Evolutionary conservation across 2,888 invertebrate species (phyloP), one percentile per base, ranked within the genome.

Genomic region (Apamea sordens): DNA sequence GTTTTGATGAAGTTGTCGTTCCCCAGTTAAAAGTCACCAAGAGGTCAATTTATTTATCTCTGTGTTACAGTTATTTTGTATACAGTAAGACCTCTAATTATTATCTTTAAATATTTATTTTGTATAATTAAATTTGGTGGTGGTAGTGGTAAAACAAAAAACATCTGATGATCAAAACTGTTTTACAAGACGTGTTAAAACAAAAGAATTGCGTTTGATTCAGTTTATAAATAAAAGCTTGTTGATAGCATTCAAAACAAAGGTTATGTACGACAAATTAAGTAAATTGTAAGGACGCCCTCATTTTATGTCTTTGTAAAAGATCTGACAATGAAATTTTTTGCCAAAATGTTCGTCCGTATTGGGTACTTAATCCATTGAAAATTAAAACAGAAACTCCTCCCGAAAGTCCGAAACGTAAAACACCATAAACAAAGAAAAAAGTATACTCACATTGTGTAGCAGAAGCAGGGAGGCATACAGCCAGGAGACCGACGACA

Each of bases 381-480:
- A 68, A 76, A 74, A 63, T 56, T 67, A 13, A 24, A 80, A 73
- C 28, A 24, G 32, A 6, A 59, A 5, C 1, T n/a, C 24, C 50
- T 65, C 44, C n/a, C 18, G 32, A n/a, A n/a, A n/a, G n/a, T n/a
- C n/a, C n/a, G n/a, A 59, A 64, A 73, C 21, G n/a, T 82, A 74
- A 47, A 56, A 86, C 87, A 88, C 82, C 81, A 88, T 76, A 81
- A 86, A 85, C 77, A 82, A 84, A 86, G 78, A 85, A 85, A 88
- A 88, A 89, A 61, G 15, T 86, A 82, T 93, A 98, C 98, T 98
- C 93, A 98, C 98, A 98, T 97, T 97, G 97, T 80, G 98, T 96
- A 74, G 97, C 97, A 83, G 96, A 97, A 72, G 97, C 96, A 79
- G 97, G 95, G 75, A 95, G 94, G 90, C 96, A 94, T 76, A 97